Percentiles rank a stretch among this genome's conserved stretches.
Conservation (phyloP, 2,113 vertebrate species). For the Hydrochoerus hydrochaeris region DNA sequence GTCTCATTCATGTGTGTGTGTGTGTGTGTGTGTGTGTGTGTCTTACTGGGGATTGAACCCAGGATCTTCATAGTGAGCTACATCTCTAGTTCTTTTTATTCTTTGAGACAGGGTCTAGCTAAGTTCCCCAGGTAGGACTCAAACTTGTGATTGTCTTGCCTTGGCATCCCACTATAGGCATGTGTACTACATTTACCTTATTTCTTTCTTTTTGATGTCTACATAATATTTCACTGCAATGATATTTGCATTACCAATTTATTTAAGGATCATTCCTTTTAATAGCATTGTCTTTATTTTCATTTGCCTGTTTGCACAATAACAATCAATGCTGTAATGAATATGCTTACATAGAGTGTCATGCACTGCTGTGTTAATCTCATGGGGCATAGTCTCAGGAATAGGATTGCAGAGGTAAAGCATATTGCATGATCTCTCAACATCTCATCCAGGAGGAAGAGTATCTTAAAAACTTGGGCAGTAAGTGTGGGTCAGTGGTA, state of each 20-base stretch:
- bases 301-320: background rate
- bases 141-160: background rate
- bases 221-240: constrained; percentile 7
- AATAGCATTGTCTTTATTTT: constrained; percentile 26
- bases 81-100: background rate
- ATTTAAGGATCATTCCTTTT: background rate
- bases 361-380: background rate
- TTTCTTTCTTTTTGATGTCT: constrained; percentile 33
- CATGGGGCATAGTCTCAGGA: background rate
- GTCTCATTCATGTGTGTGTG: background rate
- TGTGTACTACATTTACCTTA: background rate
- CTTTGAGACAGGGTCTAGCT: background rate
- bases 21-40: background rate
- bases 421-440: background rate
- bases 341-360: background rate
- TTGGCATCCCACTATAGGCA: background rate
- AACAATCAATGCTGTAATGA: background rate
- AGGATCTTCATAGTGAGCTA: background rate
- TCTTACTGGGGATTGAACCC: background rate
- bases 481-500: background rate
- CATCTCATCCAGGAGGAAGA: constrained; percentile 20
- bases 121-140: background rate
- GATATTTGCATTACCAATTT: background rate
- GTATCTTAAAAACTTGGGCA: background rate
- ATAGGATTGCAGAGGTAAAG: background rate